Conservation (phyloP, 2,888 invertebrate species). For the Brenthis daphne region DNA sequence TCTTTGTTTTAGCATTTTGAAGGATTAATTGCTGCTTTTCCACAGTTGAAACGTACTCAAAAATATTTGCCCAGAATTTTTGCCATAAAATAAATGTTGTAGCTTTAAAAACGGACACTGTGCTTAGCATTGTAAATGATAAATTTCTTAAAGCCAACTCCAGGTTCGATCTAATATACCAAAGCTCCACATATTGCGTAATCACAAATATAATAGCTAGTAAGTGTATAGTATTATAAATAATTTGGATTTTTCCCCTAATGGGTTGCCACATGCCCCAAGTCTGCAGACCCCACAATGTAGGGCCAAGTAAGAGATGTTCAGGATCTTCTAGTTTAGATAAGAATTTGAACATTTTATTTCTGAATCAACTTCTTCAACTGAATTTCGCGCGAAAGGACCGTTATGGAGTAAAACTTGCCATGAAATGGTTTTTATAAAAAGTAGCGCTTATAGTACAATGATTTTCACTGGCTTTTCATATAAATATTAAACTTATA, state of each 20-base stretch:
- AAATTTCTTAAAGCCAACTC: slow-evolving; percentile 62
- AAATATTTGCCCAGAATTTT: slow-evolving; percentile 54
- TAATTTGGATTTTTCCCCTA: slow-evolving; percentile 38
- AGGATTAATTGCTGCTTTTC: slow-evolving; percentile 54
- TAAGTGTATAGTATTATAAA: slow-evolving; percentile 54
- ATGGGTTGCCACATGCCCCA: slow-evolving; percentile 62
- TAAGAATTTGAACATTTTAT: slow-evolving; percentile 33
- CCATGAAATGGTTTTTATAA: slow-evolving; percentile 1
- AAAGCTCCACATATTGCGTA: slow-evolving; percentile 66
- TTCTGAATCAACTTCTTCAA: too few species aligned
- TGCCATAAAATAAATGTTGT: slow-evolving; percentile 62
- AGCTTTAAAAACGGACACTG: slow-evolving; percentile 63
- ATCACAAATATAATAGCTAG: slow-evolving; percentile 56
- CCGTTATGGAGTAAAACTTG: neutral
- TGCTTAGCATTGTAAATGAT: slow-evolving; percentile 64
- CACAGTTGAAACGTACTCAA: slow-evolving; percentile 55
- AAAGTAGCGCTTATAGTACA: neutral
- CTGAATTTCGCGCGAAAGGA: neutral
- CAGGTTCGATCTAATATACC: slow-evolving; percentile 55
- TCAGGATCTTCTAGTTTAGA: slow-evolving; percentile 47
- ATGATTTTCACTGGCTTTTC: neutral
- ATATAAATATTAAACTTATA: neutral
- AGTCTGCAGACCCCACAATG: slow-evolving; percentile 51
- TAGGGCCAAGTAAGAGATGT: slow-evolving; percentile 58
- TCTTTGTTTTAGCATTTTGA: slow-evolving; percentile 45